A percentile compares a stretch with the other conserved stretches of the same genome.
Conservation (phyloP, 2,797 vertebrate species). For the Erithacus rubecula region DNA sequence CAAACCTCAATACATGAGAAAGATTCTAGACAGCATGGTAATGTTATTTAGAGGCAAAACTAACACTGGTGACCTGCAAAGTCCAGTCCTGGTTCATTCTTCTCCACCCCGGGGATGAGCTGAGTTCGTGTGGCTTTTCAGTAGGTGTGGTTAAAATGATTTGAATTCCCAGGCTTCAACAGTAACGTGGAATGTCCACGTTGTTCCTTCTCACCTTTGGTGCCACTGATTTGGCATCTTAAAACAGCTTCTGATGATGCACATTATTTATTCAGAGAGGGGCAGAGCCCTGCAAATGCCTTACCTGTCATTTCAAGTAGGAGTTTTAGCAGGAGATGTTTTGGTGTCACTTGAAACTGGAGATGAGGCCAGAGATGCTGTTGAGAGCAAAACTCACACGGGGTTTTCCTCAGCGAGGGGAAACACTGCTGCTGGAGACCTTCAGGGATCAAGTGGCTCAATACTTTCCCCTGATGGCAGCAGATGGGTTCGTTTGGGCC, state of each 20-base stretch:
- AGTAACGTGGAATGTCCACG: rapidly evolving
- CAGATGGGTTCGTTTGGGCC: neutral
- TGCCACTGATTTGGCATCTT: neutral
- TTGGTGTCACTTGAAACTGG: neutral
- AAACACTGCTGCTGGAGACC: neutral
- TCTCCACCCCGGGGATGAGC: neutral
- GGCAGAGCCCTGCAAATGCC: neutral
- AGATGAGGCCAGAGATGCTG: neutral
- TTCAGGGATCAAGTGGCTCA: neutral
- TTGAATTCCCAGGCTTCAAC: neutral
- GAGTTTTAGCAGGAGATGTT: neutral
- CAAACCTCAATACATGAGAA: neutral
- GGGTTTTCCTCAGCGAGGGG: neutral
- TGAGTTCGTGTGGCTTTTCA: neutral
- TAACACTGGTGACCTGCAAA: neutral
- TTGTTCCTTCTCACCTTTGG: neutral
- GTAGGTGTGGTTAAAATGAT: neutral
- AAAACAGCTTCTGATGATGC: neutral
- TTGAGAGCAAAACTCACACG: neutral
- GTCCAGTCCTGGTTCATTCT: neutral
- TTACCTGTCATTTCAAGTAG: neutral
- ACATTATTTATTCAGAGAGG: neutral
- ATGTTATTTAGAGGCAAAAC: neutral
- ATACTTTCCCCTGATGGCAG: neutral
- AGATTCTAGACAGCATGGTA: neutral